Base-by-base conservation (phyloP, 1,140 invertebrate genomes). In the Eurosta solidaginis region DNA sequence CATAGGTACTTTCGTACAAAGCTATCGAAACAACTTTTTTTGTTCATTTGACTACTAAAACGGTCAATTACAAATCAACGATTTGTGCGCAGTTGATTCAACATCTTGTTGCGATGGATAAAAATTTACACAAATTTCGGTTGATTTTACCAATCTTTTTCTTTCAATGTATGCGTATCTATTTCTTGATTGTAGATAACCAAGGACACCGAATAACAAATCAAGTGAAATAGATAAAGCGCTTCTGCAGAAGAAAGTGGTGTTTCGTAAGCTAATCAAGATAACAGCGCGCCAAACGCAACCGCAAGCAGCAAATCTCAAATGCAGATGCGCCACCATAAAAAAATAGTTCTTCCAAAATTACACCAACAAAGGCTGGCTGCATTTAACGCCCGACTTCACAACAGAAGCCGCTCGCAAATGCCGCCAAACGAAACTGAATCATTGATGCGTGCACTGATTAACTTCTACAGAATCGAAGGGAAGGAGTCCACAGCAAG, bases 311-410 rank as follows among this genome's bases (percentile, higher is more conserved):
- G 12, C 29, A 68, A 36, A 40, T 9, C 59, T 7, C 17, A 63
- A 68, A 68, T 22, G 36, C 33, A 40, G 59, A 68, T 40, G n/a
- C 27, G 29, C 10, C 14, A 14, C 17, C 29, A n/a, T 0, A 1
- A n/a, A 3, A 47, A 3, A 3, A 63, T 6, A 10, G 54, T 22
- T 68, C 9, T 29, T 6, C 22, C 1, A 12, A 20, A 12, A 20
- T 52, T 10, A 7, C 1, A 2, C 2, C 36, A n/a, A 17, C 2
- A n/a, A 68, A 68, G 59, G 59, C 59, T 36, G 59, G 36, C n/a
- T n/a, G 59, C 59, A 68, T 68, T 68, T 68, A 68, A 68, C 59
- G 59, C 59, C 59, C 40, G 59, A 68, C 59, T 68, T 68, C 33
- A 20, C 59, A 68, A 68, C 59, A 68, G 59, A 68, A 36, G 59